Evolutionary conservation across 2,797 vertebrate genomes (phyloP), one percentile per base, ranked within the genome.

Genomic region (Carduelis carduelis): DNA sequence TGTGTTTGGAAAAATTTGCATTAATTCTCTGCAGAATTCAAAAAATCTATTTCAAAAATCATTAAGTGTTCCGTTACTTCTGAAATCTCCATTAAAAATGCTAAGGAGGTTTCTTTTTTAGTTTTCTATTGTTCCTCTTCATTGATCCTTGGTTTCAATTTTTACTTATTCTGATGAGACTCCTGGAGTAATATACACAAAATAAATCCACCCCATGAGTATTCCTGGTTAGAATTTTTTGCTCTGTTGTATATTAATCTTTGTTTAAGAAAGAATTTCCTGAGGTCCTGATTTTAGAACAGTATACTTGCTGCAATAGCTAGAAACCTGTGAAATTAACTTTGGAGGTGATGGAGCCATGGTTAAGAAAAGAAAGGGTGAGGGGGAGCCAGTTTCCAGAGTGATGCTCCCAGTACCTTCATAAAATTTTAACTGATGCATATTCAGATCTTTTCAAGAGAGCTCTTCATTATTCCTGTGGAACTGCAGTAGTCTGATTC

Each of bases 241-340:
- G 6, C 46, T 52, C 8, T 93, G 15, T 95, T 59, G 17, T 41
- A 46, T 44, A 70, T 93, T 84, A 85, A 82, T 71, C 41, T 89
- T 94, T 72, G 20, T 89, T 90, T 85, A 77, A 66, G 61, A 89
- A 87, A 81, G 30, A 92, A 89, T 66, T 95, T 93, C 66, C 70
- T 18, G 7, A 81, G 68, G 34, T 93, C 39, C 19, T 95, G 77
- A 52, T 82, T 97, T 89, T 44, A 75, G 63, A 85, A 72, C 17
- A 57, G 22, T 65, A 8, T 57, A 37, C 32, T 55, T 89, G 22
- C 55, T 94, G 19, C 46, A 80, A 49, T 88, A 87, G 47, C 27
- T 96, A 57, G 65, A 59, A 63, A 41, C 74, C 52, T 87, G 30
- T 81, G 72, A 95, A 86, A 60, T 93, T 59, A 95, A 50, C 63